These are phyloP conservation scores for Coregonus sp. DNA, from an alignment of 2,797 vertebrate genomes.

Conservation along the genomic window DNA sequence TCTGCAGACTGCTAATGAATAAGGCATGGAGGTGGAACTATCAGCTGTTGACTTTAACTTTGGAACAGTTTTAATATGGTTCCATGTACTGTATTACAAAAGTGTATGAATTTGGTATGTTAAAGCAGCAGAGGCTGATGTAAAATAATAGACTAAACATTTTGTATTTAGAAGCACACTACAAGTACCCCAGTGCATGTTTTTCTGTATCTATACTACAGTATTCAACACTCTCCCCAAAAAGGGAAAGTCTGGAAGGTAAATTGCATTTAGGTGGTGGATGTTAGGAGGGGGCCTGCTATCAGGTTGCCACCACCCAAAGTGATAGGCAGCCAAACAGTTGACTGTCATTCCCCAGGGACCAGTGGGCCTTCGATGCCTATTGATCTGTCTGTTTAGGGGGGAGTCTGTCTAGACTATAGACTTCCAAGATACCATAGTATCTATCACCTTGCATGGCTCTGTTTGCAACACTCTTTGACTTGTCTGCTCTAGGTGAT, in stretches of 20 bases:
- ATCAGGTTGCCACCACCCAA: background rate
- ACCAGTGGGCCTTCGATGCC: constrained; percentile 43
- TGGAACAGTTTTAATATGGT: background rate
- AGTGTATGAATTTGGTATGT: background rate
- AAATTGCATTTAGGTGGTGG: background rate
- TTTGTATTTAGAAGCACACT: background rate
- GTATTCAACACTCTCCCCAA: background rate
- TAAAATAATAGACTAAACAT: background rate
- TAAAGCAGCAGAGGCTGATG: background rate
- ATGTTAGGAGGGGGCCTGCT: background rate
- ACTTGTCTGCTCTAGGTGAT: constrained; percentile 26
- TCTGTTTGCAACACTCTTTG: constrained; percentile 16
- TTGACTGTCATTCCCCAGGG: constrained; percentile 44
- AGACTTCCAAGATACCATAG: constrained; percentile 35
- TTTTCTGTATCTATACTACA: background rate
- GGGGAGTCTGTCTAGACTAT: constrained; percentile 49
- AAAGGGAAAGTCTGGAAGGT: background rate
- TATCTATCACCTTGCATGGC: background rate
- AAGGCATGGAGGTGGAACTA: constrained; percentile 27
- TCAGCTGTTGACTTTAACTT: background rate
- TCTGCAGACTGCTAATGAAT: constrained; percentile 48
- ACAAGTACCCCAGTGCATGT: background rate
- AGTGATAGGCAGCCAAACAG: background rate
- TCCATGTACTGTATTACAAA: background rate
- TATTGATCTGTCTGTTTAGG: constrained; percentile 54